Percentiles rank a stretch among this genome's conserved stretches.
Evolutionary conservation across 2,797 vertebrate genomes (phyloP).

Genomic region (Dallia pectoralis): DNA sequence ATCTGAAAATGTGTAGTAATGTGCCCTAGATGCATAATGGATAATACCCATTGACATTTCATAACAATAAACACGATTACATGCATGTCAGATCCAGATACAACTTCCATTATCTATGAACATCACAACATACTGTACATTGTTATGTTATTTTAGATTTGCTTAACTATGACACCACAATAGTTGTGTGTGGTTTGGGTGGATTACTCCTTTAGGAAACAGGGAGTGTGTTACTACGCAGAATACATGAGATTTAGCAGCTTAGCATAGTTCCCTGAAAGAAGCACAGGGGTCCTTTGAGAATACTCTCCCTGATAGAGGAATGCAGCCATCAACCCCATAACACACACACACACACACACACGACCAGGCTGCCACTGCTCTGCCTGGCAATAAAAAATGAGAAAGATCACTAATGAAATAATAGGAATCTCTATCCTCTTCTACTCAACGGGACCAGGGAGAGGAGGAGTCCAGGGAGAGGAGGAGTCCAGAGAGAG

Average conservation of each 20-base stretch:
- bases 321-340: constrained; percentile 69
- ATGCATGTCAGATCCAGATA: too few relatives aligned
- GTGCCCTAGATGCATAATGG: too few relatives aligned
- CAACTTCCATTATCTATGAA: constrained; percentile 19
- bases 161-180: too few relatives aligned
- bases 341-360: constrained; percentile 55
- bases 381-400: constrained; percentile 68
- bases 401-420: constrained; percentile 69
- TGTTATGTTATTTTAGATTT: too few relatives aligned
- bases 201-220: constrained; percentile 6
- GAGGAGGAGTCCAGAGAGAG: not conserved
- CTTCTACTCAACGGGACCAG: constrained; percentile 67
- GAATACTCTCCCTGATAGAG: constrained; percentile 64
- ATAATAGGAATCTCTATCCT: constrained; percentile 73
- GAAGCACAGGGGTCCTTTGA: constrained; percentile 63
- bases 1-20: too few relatives aligned
- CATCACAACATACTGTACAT: too few relatives aligned
- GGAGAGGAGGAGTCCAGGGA: constrained; percentile 38
- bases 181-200: too few relatives aligned
- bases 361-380: constrained; percentile 50
- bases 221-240: constrained; percentile 55
- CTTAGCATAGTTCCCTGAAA: constrained; percentile 65
- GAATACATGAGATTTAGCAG: constrained; percentile 52
- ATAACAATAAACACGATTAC: too few relatives aligned
- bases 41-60: too few relatives aligned